A percentile compares a stretch with the other conserved stretches of the same genome.
Evolutionary conservation across 2,797 vertebrate species (phyloP).

Genomic region (Balearica regulorum): DNA sequence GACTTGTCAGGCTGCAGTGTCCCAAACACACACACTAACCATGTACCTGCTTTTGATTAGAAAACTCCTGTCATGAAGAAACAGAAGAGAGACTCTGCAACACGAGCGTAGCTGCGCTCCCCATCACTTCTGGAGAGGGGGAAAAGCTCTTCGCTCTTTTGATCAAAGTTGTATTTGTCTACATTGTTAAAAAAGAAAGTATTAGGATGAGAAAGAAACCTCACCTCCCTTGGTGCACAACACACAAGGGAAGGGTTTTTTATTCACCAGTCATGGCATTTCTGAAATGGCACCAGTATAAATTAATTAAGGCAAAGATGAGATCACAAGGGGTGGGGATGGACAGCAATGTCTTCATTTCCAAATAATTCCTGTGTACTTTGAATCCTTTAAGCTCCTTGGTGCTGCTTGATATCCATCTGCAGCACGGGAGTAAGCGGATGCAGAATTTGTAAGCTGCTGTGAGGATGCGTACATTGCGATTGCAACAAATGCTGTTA

Average conservation of each 20-base stretch:
- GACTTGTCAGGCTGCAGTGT: not conserved
- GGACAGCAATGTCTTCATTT: conserved; percentile 12
- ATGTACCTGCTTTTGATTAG: conserved; percentile 58
- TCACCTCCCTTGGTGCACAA: not conserved
- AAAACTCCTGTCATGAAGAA: not conserved
- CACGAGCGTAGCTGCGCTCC: not conserved
- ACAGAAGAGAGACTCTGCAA: not conserved
- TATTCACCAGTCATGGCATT: not conserved
- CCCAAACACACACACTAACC: not conserved
- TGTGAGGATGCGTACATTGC: not conserved
- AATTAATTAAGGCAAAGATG: conserved; percentile 10
- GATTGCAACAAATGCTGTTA: not conserved
- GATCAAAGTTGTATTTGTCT: not conserved
- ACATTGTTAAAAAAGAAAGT: not conserved
- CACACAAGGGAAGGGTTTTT: not conserved
- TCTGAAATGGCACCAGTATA: not conserved
- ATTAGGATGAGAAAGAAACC: not conserved
- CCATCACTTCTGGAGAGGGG: not conserved
- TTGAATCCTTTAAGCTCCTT: not conserved
- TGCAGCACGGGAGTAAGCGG: not conserved
- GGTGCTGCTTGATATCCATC: not conserved
- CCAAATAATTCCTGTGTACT: not conserved
- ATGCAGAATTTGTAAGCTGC: not conserved
- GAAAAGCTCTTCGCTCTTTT: not conserved
- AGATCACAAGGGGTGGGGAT: not conserved